phyloP scores from a whole-genome alignment of 2,113 vertebrate species.

The Chrysemys picta region DNA sequence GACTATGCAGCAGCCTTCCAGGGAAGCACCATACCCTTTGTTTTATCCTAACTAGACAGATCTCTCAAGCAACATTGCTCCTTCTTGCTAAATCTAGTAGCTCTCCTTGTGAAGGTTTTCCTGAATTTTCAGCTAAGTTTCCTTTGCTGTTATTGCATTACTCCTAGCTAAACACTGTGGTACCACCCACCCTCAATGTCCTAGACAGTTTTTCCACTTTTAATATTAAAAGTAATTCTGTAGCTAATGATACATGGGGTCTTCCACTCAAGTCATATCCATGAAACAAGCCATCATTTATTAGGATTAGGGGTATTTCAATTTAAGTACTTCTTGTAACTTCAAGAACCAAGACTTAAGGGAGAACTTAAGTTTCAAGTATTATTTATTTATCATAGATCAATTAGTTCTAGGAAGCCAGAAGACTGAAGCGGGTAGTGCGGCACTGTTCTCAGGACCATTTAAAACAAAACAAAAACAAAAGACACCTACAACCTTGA shows the following conservation, averaged over 20 bases:
- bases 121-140: not conserved
- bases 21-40: fast-evolving
- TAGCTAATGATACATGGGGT: fast-evolving
- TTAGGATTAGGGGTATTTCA: not conserved
- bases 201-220: not conserved
- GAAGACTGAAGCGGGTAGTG: too few species aligned
- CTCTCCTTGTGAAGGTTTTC: not conserved
- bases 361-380: too few species aligned
- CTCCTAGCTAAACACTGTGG: not conserved
- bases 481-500: too few species aligned
- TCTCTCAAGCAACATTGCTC: not conserved
- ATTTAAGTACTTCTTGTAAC: too few species aligned
- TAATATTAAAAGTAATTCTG: too few species aligned
- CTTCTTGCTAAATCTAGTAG: not conserved
- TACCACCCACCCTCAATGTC: not conserved
- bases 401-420: too few species aligned
- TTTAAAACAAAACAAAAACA: too few species aligned
- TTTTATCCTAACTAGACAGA: not conserved
- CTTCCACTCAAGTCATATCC: not conserved
- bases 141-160: fast-evolving
- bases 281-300: not conserved
- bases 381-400: too few species aligned
- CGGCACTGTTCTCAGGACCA: too few species aligned
- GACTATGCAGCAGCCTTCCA: not conserved
- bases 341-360: too few species aligned